These are phyloP conservation scores for Calliphora vicina DNA, from an alignment of 1,140 invertebrate species.

Conservation along the genomic window DNA sequence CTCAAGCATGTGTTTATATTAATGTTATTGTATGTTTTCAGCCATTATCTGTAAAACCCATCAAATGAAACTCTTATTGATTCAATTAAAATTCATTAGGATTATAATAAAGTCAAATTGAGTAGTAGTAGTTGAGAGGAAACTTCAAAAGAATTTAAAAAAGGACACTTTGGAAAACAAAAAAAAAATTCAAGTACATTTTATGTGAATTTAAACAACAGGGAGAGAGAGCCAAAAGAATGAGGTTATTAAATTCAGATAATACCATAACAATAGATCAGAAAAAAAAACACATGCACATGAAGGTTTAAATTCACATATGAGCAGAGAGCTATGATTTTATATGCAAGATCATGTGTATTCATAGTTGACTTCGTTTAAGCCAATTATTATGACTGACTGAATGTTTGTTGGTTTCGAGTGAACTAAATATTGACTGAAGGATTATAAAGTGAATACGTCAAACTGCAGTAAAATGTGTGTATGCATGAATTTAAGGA, in stretches of 20 bases:
- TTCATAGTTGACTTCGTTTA: slow-evolving; percentile 36
- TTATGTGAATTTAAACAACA: neutral
- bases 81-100: slow-evolving; percentile 36
- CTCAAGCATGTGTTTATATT: neutral
- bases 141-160: neutral
- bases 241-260: slow-evolving; percentile 23
- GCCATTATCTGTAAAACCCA: slow-evolving; percentile 27
- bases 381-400: slow-evolving; percentile 27
- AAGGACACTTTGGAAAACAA: neutral
- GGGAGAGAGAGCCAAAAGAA: neutral
- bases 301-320: neutral
- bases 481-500: neutral
- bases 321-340: neutral
- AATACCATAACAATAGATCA: slow-evolving; percentile 10
- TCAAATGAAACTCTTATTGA: slow-evolving; percentile 33
- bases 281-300: neutral
- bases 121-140: neutral
- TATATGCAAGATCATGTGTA: neutral
- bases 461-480: neutral
- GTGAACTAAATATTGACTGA: slow-evolving; percentile 22
- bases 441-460: slow-evolving; percentile 36
- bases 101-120: slow-evolving; percentile 37
- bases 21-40: neutral
- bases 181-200: neutral
- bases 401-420: neutral